Evolutionary conservation across 64 coral and sea anemone species (phyloP).

Genomic region (Anthopleura sola): DNA sequence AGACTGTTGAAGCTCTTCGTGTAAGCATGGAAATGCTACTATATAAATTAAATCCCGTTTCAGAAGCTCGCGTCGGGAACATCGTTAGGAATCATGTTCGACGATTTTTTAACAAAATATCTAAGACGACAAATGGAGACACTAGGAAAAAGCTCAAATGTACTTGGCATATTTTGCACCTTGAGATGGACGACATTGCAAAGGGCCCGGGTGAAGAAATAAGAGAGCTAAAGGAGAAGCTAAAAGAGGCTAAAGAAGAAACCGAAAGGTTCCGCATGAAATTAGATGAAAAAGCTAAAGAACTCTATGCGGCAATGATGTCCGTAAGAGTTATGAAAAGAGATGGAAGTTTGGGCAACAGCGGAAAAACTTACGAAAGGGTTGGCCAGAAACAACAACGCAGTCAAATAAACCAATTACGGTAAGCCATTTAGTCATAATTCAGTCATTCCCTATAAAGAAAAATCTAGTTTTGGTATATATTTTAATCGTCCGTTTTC

Average conservation of each 20-base stretch:
- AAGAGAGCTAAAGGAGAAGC: background rate
- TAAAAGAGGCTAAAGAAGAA: background rate
- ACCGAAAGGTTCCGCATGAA: background rate
- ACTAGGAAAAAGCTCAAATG: background rate
- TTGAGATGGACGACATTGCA: background rate
- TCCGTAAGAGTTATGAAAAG: background rate
- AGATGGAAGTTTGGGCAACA: conserved; percentile 4
- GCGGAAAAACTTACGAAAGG: background rate
- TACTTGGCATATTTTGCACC: background rate
- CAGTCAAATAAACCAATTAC: background rate
- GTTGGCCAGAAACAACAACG: conserved; percentile 30
- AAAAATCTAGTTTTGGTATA: too few species aligned
- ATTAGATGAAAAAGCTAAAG: conserved; percentile 1
- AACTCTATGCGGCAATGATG: conserved; percentile 7
- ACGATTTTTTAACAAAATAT: background rate
- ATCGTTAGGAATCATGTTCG: background rate
- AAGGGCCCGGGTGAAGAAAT: background rate
- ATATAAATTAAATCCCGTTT: background rate
- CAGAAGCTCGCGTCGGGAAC: background rate
- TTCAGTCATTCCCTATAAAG: too few species aligned
- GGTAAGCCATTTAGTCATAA: background rate
- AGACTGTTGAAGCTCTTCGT: background rate
- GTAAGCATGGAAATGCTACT: background rate
- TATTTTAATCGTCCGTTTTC: too few species aligned
- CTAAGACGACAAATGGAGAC: too few species aligned